These are phyloP conservation scores for Agonopterix alstromeriana DNA, from an alignment of 2,888 invertebrate genomes.

Conservation along the genomic window DNA sequence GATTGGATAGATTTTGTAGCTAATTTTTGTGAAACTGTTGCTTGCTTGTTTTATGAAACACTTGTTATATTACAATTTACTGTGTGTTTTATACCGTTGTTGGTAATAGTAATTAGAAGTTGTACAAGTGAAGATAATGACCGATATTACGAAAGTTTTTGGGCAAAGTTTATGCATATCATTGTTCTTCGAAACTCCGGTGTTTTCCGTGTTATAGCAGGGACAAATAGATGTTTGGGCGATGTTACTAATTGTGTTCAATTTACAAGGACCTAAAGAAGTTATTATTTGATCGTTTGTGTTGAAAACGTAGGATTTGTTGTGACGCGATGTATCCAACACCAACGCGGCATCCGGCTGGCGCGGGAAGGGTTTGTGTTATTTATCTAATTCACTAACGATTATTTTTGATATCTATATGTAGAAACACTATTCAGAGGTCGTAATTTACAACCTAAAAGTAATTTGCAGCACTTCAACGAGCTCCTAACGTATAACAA, in stretches of 20 bases:
- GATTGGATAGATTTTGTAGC: conserved; percentile 43
- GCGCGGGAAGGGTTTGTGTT: conserved; percentile 81
- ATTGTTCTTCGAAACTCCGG: conserved; percentile 58
- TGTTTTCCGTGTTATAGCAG: conserved; percentile 62
- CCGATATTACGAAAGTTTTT: conserved; percentile 62
- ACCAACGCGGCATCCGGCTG: conserved; percentile 85
- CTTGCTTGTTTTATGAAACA: conserved; percentile 31
- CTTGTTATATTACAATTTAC: conserved; percentile 22
- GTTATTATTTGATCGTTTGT: conserved; percentile 52
- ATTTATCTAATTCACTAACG: conserved; percentile 19
- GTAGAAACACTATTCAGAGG: not conserved
- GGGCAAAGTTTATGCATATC: conserved; percentile 72
- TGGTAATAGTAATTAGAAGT: conserved; percentile 30
- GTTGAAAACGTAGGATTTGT: conserved; percentile 20
- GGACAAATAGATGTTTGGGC: conserved; percentile 39
- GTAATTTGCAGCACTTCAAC: not conserved
- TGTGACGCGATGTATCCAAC: conserved; percentile 81
- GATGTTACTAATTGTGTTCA: conserved; percentile 53
- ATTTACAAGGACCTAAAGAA: conserved; percentile 48
- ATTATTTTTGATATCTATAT: too few species aligned
- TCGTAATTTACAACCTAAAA: not conserved
- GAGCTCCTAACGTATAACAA: too few species aligned
- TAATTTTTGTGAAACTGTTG: conserved; percentile 43
- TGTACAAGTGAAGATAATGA: conserved; percentile 57
- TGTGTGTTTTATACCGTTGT: conserved; percentile 23